Conservation (phyloP, 2,888 invertebrate species). For the Hypselothyrea guttata region DNA sequence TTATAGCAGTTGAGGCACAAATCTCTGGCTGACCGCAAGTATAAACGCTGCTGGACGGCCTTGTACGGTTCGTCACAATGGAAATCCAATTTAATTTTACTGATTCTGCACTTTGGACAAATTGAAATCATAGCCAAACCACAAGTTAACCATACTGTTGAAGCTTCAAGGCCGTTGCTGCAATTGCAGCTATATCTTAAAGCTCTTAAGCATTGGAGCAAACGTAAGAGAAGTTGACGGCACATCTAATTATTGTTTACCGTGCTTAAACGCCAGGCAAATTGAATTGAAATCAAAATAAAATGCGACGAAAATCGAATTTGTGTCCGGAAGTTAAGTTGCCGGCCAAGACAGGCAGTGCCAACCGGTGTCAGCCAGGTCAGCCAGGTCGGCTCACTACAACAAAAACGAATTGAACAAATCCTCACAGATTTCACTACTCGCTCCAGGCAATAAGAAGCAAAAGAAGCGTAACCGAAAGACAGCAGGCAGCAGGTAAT, state of each 20-base stretch:
- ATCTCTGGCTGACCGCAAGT: slow-evolving; percentile 48
- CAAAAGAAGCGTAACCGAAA: slow-evolving; percentile 56
- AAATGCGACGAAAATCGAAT: slow-evolving; percentile 74
- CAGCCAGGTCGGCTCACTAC: slow-evolving; percentile 18
- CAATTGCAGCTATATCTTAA: slow-evolving; percentile 17
- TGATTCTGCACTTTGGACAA: slow-evolving; percentile 73
- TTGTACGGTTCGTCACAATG: slow-evolving; percentile 73
- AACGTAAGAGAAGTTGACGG: slow-evolving; percentile 35
- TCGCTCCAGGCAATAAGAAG: slow-evolving; percentile 55
- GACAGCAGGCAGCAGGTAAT: slow-evolving; percentile 51
- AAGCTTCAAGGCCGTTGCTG: too few species aligned
- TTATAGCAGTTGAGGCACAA: slow-evolving; percentile 34
- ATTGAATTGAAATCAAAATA: slow-evolving; percentile 75
- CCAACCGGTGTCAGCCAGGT: slow-evolving; percentile 44
- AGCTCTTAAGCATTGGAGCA: slow-evolving; percentile 6
- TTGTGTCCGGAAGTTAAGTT: slow-evolving; percentile 64
- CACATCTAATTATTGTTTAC: slow-evolving; percentile 78
- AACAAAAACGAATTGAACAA: slow-evolving; percentile 36
- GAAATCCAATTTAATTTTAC: slow-evolving; percentile 76
- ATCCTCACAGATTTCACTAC: slow-evolving; percentile 65
- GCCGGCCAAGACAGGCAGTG: slow-evolving; percentile 35
- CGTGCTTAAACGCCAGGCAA: slow-evolving; percentile 73
- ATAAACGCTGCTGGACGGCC: slow-evolving; percentile 32
- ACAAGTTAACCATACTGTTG: slow-evolving; percentile 45
- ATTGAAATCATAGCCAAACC: slow-evolving; percentile 55